Evolutionary conservation across 2,888 invertebrate genomes (phyloP).

Genomic region (Tiliacea citrago): DNA sequence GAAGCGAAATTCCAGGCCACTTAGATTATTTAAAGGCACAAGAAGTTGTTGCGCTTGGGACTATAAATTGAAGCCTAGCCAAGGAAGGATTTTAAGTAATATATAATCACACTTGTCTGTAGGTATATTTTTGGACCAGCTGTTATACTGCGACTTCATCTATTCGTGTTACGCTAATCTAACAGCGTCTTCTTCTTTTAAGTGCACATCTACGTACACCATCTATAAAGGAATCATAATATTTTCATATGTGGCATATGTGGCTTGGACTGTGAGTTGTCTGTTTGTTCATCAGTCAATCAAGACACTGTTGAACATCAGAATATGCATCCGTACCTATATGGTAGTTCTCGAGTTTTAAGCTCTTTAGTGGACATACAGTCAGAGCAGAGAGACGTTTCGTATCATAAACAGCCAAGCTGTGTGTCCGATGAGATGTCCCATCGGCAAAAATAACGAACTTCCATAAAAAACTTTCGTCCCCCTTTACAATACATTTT

Average conservation of each 20-base stretch:
- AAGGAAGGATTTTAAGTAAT: conserved; percentile 13
- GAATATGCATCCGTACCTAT: background rate
- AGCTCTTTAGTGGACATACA: background rate
- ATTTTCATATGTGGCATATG: background rate
- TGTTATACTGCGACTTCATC: too few species aligned
- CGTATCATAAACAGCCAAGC: background rate
- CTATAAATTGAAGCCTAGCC: conserved; percentile 9
- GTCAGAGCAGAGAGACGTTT: background rate
- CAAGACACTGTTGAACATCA: background rate
- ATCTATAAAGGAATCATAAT: too few species aligned
- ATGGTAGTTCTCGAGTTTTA: background rate
- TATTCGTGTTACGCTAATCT: too few species aligned
- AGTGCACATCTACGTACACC: too few species aligned
- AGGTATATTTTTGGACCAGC: background rate
- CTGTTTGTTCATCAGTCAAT: background rate
- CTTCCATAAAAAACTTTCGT: background rate
- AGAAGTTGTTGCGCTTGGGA: background rate
- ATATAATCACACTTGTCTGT: conserved; percentile 5
- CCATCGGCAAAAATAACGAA: background rate
- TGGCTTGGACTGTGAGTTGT: background rate
- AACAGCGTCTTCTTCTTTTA: too few species aligned
- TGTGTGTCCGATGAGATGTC: too few species aligned
- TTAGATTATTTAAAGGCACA: conserved; percentile 34
- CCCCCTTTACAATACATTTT: background rate
- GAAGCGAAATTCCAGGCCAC: conserved; percentile 35